Percentiles rank a stretch among this genome's conserved stretches.
Conservation (phyloP, 2,888 invertebrate genomes). For the Rosalia funebris region DNA sequence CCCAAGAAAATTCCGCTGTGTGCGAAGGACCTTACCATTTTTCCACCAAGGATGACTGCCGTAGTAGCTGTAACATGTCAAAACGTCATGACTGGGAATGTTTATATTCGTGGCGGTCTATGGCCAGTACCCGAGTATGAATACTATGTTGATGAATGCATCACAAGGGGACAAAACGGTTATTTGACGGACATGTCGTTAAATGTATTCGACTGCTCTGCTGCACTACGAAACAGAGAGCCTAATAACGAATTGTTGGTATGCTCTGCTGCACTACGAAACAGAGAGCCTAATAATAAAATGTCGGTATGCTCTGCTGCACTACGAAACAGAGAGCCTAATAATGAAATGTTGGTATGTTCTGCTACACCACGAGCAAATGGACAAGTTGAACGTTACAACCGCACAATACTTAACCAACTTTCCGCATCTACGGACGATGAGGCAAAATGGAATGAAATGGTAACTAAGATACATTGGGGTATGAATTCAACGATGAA, state of each 20-base stretch:
- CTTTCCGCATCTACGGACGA: not conserved
- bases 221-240: conserved; percentile 30
- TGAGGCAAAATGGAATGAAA: not conserved
- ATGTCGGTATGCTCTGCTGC: no score
- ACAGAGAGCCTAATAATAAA: conserved; percentile 28
- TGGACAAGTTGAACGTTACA: not conserved
- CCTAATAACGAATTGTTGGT: conserved; percentile 35
- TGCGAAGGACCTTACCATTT: no score
- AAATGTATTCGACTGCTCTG: conserved; percentile 30
- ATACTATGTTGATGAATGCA: no score
- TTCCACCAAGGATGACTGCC: no score
- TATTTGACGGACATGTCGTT: no score
- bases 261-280: conserved; percentile 27
- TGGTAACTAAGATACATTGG: not conserved
- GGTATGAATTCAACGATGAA: not conserved
- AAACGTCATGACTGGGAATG: no score
- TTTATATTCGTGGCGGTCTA: no score
- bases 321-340: no score
- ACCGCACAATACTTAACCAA: not conserved
- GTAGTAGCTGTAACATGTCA: no score
- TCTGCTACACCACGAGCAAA: conserved; percentile 8
- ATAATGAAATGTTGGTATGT: conserved; percentile 36
- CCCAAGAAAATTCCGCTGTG: no score
- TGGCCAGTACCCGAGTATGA: no score
- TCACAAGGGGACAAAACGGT: no score